Evolutionary conservation across 2,113 vertebrate species (phyloP), one percentile per base, ranked within the genome.

Genomic region (Perccottus glenii): DNA sequence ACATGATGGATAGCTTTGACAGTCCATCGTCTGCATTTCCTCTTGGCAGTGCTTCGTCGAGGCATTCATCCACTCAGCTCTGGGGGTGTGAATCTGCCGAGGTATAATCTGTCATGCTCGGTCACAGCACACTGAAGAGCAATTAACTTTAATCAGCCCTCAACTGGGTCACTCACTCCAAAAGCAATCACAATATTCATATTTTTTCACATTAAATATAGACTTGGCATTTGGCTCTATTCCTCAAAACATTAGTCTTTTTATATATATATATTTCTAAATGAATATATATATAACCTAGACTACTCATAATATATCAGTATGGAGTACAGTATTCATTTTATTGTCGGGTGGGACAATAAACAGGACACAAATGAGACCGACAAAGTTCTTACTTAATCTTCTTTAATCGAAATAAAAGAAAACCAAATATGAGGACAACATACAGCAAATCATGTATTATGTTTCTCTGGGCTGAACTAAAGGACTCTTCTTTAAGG

Each of bases 81-180:
- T 42, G 63, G 69, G 62, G 75, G 61, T 8, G 55, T 65, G 66
- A 78, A 74, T 44, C 60, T 62, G 73, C 44, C 66, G 70, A 50
- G 32, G 46, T 48, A 7, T 64, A 78, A 81, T 86, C 70, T 79
- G 75, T 85, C 76, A 70, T 42, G 56, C 59, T 78, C 50, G 67
- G 60, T 75, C 83, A 72, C 64, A 57, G 80, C 46, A 58, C 77
- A 1, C 67, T 38, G 56, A 82, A 80, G 83, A 80, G 75, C 76
- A 86, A 86, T 88, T 87, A 82, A 64, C 64, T 82, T 82, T 78
- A 85, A 84, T 80, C 78, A 82, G 65, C 60, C 73, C 81, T 86
- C 49, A 67, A 14, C 56, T 62, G 57, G 83, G 80, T 89, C 82
- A 80, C 73, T 73, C 64, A 81, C 76, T 79, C 55, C 57, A 71